Evolutionary conservation across 1,140 invertebrate genomes (phyloP).

Genomic region (Saccostrea echinata): DNA sequence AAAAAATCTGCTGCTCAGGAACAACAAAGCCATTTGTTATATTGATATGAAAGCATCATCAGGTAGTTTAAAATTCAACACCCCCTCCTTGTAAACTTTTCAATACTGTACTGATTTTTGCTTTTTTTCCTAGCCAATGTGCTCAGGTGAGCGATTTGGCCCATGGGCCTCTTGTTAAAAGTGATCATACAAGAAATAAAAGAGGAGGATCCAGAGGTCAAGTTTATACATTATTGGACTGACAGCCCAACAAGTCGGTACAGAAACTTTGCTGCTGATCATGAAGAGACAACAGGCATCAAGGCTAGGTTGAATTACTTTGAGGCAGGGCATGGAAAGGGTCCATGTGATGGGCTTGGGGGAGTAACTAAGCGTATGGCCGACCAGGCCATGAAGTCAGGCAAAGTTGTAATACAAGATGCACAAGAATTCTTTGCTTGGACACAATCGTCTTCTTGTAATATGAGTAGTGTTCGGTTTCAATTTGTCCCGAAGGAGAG

Average conservation of each 20-base stretch:
- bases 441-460: neutral
- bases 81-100: too few relatives aligned
- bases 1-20: too few relatives aligned
- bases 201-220: neutral
- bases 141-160: too few relatives aligned
- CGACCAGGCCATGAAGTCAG: neutral
- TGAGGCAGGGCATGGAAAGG: too few relatives aligned
- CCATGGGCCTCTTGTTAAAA: too few relatives aligned
- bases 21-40: too few relatives aligned
- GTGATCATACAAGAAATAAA: neutral
- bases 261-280: slow-evolving; percentile 23
- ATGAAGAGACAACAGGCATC: slow-evolving; percentile 3
- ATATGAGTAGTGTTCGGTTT: too few relatives aligned
- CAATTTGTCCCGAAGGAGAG: too few relatives aligned
- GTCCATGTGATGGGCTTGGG: slow-evolving; percentile 60
- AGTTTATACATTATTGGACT: slow-evolving; percentile 66
- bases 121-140: too few relatives aligned
- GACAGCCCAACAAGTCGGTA: slow-evolving; percentile 50
- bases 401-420: slow-evolving; percentile 15
- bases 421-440: slow-evolving; percentile 18
- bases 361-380: neutral
- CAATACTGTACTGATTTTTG: too few relatives aligned
- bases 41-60: too few relatives aligned
- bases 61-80: too few relatives aligned
- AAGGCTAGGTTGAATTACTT: slow-evolving; percentile 55